Evolutionary conservation across 1,140 invertebrate species (phyloP).

Genomic region (Micrasema minimum): DNA sequence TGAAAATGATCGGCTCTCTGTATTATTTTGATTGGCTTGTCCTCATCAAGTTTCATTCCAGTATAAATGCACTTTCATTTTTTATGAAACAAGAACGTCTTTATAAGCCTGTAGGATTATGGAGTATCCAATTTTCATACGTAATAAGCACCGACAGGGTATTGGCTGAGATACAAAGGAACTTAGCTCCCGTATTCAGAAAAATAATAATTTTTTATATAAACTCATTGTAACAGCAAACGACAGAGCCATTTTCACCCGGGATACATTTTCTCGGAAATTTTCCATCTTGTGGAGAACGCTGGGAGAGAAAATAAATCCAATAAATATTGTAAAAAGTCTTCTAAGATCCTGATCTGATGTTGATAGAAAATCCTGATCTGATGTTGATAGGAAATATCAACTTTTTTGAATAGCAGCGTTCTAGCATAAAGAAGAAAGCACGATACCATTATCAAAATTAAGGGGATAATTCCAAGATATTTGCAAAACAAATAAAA

Average conservation of each 20-base stretch:
- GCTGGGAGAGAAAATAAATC: too few species aligned
- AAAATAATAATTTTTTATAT: conserved; percentile 18
- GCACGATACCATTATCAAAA: too few species aligned
- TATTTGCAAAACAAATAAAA: too few species aligned
- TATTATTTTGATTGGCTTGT: conserved; percentile 21
- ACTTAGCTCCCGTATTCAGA: not conserved
- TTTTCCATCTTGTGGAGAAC: too few species aligned
- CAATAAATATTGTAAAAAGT: too few species aligned
- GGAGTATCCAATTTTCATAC: conserved; percentile 17
- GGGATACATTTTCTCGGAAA: not conserved
- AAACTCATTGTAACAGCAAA: conserved; percentile 6
- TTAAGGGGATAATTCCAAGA: too few species aligned
- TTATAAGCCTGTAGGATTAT: conserved; percentile 13
- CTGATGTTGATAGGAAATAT: too few species aligned
- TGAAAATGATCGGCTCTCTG: too few species aligned
- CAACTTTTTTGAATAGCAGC: too few species aligned
- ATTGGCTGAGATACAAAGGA: conserved; percentile 15
- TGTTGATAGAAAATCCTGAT: too few species aligned
- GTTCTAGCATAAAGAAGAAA: too few species aligned
- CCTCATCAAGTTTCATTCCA: not conserved
- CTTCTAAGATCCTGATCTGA: too few species aligned
- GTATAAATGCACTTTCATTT: conserved; percentile 21
- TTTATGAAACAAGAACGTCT: conserved; percentile 23
- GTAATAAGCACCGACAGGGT: conserved; percentile 25
- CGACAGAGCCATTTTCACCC: conserved; percentile 16